Evolutionary conservation across 2,888 invertebrate species (phyloP).

Genomic region (Hedya salicella): DNA sequence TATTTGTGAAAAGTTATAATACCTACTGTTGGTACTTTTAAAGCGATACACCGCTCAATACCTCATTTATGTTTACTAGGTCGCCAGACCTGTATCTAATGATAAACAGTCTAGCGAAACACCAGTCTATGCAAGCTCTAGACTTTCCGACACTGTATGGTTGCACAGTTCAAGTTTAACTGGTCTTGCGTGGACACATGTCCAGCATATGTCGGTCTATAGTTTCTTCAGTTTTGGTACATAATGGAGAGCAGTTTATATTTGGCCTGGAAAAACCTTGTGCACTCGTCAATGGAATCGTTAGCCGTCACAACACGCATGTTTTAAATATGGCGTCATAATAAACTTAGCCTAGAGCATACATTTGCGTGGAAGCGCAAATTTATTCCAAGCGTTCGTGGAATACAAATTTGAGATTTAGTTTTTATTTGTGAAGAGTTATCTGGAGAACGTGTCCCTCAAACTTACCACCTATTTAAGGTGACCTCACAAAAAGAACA

Average conservation of each 20-base stretch:
- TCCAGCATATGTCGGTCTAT: constrained; percentile 27
- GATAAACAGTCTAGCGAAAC: constrained; percentile 53
- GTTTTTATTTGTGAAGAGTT: neutral
- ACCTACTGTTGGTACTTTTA: constrained; percentile 5
- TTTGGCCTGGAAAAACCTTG: constrained; percentile 21
- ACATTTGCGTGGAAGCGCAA: constrained; percentile 10
- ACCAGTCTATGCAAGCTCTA: constrained; percentile 49
- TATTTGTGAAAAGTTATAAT: neutral
- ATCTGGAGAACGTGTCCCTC: too few species aligned
- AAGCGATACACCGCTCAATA: constrained; percentile 41
- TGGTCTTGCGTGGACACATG: constrained; percentile 34
- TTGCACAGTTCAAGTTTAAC: constrained; percentile 46
- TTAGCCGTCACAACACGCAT: constrained; percentile 39
- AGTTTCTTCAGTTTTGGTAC: neutral
- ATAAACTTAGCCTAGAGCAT: constrained; percentile 49
- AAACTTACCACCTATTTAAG: too few species aligned
- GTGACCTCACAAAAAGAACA: too few species aligned
- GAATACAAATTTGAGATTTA: neutral
- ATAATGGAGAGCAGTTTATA: neutral
- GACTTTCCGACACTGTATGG: neutral
- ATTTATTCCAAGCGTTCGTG: constrained; percentile 5
- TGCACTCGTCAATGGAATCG: constrained; percentile 24
- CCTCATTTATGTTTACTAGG: constrained; percentile 56
- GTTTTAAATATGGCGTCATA: constrained; percentile 53
- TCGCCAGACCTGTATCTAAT: constrained; percentile 66